Evolutionary conservation across 2,888 invertebrate species (phyloP).

Genomic region (Melanostoma scalare): DNA sequence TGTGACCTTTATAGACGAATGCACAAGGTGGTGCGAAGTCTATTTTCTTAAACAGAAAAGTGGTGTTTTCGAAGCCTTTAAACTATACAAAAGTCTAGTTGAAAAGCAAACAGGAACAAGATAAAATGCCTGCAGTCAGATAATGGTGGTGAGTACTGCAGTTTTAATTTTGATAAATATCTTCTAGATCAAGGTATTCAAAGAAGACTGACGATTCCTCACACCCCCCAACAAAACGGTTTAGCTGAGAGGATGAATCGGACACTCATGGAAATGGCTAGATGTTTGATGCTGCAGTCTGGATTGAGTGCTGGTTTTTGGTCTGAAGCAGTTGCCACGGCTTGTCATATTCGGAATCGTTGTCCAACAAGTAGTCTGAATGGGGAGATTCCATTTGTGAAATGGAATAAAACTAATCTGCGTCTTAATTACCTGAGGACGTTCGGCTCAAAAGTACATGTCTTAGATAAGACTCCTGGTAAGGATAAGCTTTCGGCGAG

Average conservation of each 20-base stretch:
- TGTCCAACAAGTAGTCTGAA: too few relatives aligned
- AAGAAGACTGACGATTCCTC: constrained; percentile 71
- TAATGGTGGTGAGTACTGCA: constrained; percentile 75
- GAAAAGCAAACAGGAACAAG: constrained; percentile 71
- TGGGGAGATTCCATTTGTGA: too few relatives aligned
- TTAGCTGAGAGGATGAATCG: constrained; percentile 75
- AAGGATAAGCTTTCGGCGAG: too few relatives aligned
- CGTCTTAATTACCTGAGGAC: constrained; percentile 15
- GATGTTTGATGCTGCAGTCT: constrained; percentile 74
- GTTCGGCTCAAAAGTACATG: too few relatives aligned
- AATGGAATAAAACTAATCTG: too few relatives aligned
- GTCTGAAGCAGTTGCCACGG: constrained; percentile 77
- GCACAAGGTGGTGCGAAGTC: too few relatives aligned
- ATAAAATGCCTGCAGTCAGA: constrained; percentile 75
- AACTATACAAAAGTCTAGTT: constrained; percentile 72
- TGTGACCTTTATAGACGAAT: too few relatives aligned
- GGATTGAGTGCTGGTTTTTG: constrained; percentile 70
- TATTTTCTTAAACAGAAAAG: constrained; percentile 45
- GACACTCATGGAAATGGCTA: constrained; percentile 74
- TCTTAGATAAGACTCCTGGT: too few relatives aligned
- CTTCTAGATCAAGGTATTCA: constrained; percentile 74
- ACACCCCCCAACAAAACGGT: constrained; percentile 75
- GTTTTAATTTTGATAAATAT: constrained; percentile 67
- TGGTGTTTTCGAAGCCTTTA: constrained; percentile 67
- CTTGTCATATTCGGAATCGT: too few relatives aligned